Percentiles rank a stretch among this genome's conserved stretches.
phyloP scores from a whole-genome alignment of 1,140 invertebrate genomes.

The Lineus longissimus region DNA sequence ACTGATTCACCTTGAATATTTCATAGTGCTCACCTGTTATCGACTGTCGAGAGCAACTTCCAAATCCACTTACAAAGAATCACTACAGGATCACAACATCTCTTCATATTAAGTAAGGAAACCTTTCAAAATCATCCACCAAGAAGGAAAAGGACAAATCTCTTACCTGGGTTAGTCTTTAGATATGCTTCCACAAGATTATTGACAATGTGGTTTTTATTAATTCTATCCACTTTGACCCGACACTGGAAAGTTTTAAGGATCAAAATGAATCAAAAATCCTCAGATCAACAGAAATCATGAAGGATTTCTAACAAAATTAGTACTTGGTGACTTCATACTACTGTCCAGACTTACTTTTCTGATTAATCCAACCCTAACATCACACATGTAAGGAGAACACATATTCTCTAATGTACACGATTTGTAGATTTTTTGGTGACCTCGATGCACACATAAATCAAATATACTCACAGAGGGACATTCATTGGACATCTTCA shows the following conservation, averaged over 20 bases:
- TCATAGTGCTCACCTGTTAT: no score
- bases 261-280: not conserved
- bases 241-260: slow-evolving; percentile 37
- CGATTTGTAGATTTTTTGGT: not conserved
- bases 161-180: slow-evolving; percentile 42
- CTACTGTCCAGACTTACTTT: no score
- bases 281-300: not conserved
- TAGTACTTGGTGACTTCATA: not conserved
- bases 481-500: slow-evolving; percentile 45
- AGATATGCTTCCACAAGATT: slow-evolving; percentile 50
- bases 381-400: no score
- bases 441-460: not conserved
- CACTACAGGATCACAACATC: no score
- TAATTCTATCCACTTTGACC: slow-evolving; percentile 44
- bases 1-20: no score
- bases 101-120: not conserved
- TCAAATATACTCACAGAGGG: slow-evolving; percentile 38
- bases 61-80: no score
- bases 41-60: no score
- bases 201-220: slow-evolving; percentile 51
- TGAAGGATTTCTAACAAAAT: not conserved
- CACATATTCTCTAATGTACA: no score
- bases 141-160: slow-evolving; percentile 11
- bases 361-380: no score
- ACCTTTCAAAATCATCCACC: not conserved